Evolutionary conservation across 2,797 vertebrate species (phyloP).

Genomic region (Danio jaintianensis): DNA sequence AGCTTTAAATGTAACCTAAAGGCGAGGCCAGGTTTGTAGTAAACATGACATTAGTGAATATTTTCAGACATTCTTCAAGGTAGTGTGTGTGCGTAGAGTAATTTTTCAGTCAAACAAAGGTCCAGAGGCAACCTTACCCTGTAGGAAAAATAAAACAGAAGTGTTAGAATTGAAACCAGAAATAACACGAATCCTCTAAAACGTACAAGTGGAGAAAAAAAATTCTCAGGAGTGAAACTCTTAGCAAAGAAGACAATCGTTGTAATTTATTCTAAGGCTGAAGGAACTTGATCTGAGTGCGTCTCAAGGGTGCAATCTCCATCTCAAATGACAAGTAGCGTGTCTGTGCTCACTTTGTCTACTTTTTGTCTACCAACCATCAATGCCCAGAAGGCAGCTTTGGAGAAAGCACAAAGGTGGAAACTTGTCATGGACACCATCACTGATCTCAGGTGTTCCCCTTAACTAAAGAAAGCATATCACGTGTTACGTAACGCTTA

Average conservation of each 20-base stretch:
- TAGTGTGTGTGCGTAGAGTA: neutral
- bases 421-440: conserved; percentile 21
- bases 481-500: conserved; percentile 20
- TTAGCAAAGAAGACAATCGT: conserved; percentile 1
- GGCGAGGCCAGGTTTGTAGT: conserved; percentile 1
- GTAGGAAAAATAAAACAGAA: conserved; percentile 26
- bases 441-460: conserved; percentile 24
- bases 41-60: conserved; percentile 11
- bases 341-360: conserved; percentile 54
- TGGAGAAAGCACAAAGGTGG: conserved; percentile 47
- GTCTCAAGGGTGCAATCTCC: conserved; percentile 55
- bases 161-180: neutral
- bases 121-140: conserved; percentile 48
- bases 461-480: conserved; percentile 9
- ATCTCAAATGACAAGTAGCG: conserved; percentile 59
- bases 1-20: conserved; percentile 24
- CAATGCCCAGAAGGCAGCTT: conserved; percentile 18
- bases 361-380: conserved; percentile 56
- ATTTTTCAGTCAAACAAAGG: conserved; percentile 22
- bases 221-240: neutral
- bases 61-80: neutral
- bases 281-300: conserved; percentile 11
- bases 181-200: conserved; percentile 52
- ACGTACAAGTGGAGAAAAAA: conserved; percentile 42
- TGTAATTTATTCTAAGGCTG: conserved; percentile 54